Conservation (phyloP, 2,888 invertebrate genomes). For the Cryptophagus acutangulus region DNA sequence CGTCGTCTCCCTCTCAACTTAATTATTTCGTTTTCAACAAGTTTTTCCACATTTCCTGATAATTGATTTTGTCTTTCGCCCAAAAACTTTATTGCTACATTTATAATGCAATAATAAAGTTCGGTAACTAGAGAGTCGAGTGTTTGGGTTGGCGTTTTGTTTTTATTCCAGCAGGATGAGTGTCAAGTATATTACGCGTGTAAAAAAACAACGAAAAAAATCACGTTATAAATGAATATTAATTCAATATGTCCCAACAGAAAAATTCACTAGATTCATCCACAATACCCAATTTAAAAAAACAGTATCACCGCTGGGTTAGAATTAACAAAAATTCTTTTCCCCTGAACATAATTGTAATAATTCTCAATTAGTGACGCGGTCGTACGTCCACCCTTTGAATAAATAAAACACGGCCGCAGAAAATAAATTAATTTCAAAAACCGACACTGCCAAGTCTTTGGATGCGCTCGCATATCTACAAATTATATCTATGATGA, state of each 20-base stretch:
- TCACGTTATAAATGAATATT: slow-evolving; percentile 43
- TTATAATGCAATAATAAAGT: no score
- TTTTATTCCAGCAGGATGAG: no score
- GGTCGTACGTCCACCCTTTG: slow-evolving; percentile 36
- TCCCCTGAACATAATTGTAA: slow-evolving; percentile 42
- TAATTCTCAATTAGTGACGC: slow-evolving; percentile 42
- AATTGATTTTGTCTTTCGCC: no score
- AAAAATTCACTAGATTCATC: slow-evolving; percentile 40
- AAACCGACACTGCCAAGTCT: slow-evolving; percentile 34
- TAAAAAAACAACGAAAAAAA: no score
- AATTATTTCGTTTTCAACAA: slow-evolving; percentile 21
- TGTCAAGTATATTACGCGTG: no score
- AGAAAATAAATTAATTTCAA: slow-evolving; percentile 40
- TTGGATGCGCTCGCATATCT: slow-evolving; percentile 28
- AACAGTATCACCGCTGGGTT: slow-evolving; percentile 22
- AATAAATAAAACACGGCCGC: slow-evolving; percentile 39
- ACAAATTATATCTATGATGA: slow-evolving; percentile 42
- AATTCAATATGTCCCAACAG: slow-evolving; percentile 45
- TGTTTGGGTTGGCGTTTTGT: no score
- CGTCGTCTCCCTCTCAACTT: slow-evolving; percentile 21
- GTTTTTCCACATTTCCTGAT: no score
- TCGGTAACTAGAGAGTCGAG: no score
- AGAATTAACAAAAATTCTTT: slow-evolving; percentile 35
- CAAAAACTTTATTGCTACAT: no score
- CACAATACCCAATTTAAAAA: slow-evolving; percentile 32